Evolutionary conservation across 1,140 invertebrate species (phyloP), one percentile per base, ranked within the genome.

Genomic region (Probaryconus sp.): DNA sequence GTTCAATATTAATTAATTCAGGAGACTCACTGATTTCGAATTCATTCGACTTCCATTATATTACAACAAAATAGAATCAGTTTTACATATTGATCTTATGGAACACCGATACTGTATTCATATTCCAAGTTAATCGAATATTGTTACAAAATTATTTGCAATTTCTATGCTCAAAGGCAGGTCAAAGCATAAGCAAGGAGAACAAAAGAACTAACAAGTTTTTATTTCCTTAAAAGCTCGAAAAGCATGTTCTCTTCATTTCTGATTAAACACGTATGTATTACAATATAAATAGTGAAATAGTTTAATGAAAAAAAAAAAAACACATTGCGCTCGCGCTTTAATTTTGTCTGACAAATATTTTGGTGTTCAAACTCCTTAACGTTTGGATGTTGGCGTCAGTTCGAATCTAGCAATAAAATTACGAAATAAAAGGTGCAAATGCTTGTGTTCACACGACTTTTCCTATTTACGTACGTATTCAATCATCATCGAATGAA

Each of bases 401-500:
- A 10, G 6, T 11, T 3, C 31, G 17, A 53, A 38, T 61, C 24
- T 33, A 11, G 48, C 40, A 47, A 45, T 55, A 43, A 51, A 58
- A 47, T 51, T 28, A 48, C 51, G 6, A 42, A 45, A 60, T 58
- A 43, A 60, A n/a, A 69, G 43, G 31, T 17, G 20, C 11, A 43
- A 58, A 13, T n/a, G 47, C 13, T 3, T 10, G 31, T 33, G 38
- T 30, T 67, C 31, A 13, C 7, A 6, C 5, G 37, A 67, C 42
- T 56, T 60, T 50, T 61, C 40, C n/a, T 60, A 16, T 61, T 60
- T 69, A 26, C 18, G 16, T 28, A 13, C 48, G 47, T 47, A 61
- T 60, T 35, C 55, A 69, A 69, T 61, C 33, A 35, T 21, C 24
- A 48, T 69, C 24, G 45, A 69, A 61, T 61, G 48, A 61, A 69